Conservation (phyloP, 2,797 vertebrate species). For the Galagoides demidoff region DNA sequence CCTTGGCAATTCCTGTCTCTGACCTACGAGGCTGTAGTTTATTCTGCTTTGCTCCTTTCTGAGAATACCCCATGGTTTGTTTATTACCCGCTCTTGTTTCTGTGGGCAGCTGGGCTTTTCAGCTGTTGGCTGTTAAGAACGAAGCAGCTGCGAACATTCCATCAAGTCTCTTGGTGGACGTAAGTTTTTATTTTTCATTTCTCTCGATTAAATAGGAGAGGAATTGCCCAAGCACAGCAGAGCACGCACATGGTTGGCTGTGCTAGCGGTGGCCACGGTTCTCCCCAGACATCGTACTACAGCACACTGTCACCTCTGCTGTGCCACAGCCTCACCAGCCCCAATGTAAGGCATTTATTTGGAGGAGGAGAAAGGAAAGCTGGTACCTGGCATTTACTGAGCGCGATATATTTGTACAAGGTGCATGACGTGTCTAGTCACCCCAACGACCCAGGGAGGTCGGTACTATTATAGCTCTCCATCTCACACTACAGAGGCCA, state of each 20-base stretch:
- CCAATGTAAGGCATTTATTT: background rate
- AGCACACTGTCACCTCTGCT: too few relatives aligned
- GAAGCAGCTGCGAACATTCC: background rate
- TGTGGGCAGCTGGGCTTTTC: background rate
- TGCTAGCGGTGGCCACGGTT: accelerated
- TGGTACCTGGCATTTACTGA: background rate
- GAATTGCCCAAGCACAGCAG: background rate
- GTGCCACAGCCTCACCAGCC: accelerated
- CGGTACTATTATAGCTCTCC: background rate
- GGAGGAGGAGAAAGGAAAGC: background rate
- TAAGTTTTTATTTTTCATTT: too few relatives aligned
- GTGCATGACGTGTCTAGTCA: accelerated
- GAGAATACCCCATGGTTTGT: too few relatives aligned
- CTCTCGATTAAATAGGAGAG: accelerated
- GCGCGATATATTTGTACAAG: background rate
- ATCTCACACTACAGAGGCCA: background rate
- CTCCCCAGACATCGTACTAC: background rate
- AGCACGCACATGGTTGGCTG: accelerated
- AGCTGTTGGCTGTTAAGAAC: accelerated
- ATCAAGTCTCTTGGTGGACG: background rate
- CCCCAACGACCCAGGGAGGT: background rate
- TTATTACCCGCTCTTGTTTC: background rate
- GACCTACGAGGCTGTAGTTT: accelerated
- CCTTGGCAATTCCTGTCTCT: accelerated
- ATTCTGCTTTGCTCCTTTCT: background rate